phyloP scores from a whole-genome alignment of 2,888 invertebrate species.

The Embidobia sp. region DNA sequence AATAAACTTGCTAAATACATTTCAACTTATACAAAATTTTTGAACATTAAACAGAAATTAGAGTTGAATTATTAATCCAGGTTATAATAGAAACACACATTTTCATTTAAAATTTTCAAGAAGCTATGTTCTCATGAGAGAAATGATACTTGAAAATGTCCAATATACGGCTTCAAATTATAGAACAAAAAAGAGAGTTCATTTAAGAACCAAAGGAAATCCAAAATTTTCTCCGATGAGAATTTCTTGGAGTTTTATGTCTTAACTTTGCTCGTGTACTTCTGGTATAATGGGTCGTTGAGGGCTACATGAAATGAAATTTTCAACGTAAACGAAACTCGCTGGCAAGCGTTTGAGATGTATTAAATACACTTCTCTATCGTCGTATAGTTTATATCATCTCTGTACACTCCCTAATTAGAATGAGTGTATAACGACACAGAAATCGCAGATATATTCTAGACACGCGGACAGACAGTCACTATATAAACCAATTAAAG shows the following conservation, averaged over 20 bases:
- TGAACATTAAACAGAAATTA: background rate
- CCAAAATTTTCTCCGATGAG: conserved; percentile 49
- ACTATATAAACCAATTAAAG: conserved; percentile 72
- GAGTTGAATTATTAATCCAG: conserved; percentile 9
- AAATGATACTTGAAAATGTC: conserved; percentile 30
- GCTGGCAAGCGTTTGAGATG: conserved; percentile 43
- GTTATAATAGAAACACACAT: conserved; percentile 22
- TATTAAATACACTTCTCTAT: conserved; percentile 57
- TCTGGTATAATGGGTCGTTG: conserved; percentile 55
- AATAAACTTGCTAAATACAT: conserved; percentile 8
- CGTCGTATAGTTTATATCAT: conserved; percentile 45
- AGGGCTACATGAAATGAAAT: conserved; percentile 62
- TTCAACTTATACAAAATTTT: background rate
- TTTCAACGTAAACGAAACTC: conserved; percentile 61
- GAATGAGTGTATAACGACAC: conserved; percentile 64
- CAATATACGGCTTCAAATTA: conserved; percentile 50
- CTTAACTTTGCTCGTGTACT: conserved; percentile 55
- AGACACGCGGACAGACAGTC: conserved; percentile 65
- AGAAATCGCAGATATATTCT: conserved; percentile 64
- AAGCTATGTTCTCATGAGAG: conserved; percentile 33
- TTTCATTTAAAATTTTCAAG: conserved; percentile 26
- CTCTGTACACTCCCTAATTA: conserved; percentile 55
- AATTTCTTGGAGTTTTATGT: conserved; percentile 55
- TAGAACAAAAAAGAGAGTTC: conserved; percentile 48
- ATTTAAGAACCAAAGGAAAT: conserved; percentile 49